Percentiles rank a stretch among this genome's conserved stretches.
Evolutionary conservation across 2,113 vertebrate genomes (phyloP).

Genomic region (Esox niger): DNA sequence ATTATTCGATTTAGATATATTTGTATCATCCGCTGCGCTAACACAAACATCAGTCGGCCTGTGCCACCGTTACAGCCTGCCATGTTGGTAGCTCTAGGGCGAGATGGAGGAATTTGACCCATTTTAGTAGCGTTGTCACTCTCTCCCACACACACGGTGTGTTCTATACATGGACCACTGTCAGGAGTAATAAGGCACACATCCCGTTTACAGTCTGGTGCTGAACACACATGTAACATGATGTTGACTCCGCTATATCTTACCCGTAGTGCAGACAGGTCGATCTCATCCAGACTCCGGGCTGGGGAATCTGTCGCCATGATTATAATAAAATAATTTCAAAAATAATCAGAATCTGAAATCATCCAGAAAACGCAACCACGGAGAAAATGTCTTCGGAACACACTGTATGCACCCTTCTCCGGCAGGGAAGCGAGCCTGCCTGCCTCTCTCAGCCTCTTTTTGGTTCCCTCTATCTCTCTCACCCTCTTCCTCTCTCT

Average conservation of each 20-base stretch:
- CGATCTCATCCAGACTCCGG: slow-evolving; percentile 90
- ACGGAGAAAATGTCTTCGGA: slow-evolving; percentile 33
- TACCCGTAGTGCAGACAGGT: slow-evolving; percentile 88
- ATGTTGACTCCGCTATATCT: slow-evolving; percentile 45
- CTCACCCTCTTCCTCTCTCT: no score
- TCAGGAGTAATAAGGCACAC: no score
- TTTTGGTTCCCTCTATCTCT: not conserved
- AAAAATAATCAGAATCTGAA: slow-evolving; percentile 13
- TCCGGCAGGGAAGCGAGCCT: not conserved
- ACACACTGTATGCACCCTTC: slow-evolving; percentile 41
- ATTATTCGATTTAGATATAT: no score
- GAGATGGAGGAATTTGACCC: no score
- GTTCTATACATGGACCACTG: no score
- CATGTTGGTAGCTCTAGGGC: no score
- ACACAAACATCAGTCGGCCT: no score
- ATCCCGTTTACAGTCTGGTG: no score
- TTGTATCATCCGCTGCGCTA: no score
- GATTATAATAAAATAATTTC: slow-evolving; percentile 50
- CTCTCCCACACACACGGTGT: no score
- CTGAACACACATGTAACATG: not conserved
- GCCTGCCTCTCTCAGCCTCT: not conserved
- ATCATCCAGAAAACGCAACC: slow-evolving; percentile 33
- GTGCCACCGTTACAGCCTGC: no score
- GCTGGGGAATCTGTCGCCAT: slow-evolving; percentile 95
- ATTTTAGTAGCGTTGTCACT: no score